A percentile compares a stretch with the other conserved stretches of the same genome.
Evolutionary conservation across 2,888 invertebrate species (phyloP).

Genomic region (Ichneumon xanthorius): DNA sequence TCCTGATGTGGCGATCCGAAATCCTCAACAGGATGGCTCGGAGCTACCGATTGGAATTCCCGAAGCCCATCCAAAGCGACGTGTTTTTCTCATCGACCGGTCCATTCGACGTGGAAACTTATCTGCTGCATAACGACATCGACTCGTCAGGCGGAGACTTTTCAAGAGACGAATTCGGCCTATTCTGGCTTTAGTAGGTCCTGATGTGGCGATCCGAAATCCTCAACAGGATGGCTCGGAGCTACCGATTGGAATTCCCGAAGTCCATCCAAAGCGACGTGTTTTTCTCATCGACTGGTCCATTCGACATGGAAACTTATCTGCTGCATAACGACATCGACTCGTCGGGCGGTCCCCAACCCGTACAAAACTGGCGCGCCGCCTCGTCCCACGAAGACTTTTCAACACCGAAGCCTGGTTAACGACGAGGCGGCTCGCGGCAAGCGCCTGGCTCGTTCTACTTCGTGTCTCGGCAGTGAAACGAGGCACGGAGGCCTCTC

Average conservation of each 20-base stretch:
- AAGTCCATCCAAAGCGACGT: neutral
- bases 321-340: neutral
- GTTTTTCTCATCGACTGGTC: neutral
- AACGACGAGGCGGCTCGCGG: constrained; percentile 26
- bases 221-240: no score
- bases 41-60: no score
- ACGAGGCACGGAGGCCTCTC: constrained; percentile 27
- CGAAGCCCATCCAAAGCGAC: no score
- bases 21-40: no score
- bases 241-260: no score
- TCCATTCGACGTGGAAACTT: no score
- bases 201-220: no score
- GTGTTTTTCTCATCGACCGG: neutral
- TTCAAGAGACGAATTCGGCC: neutral
- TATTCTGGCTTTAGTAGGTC: no score
- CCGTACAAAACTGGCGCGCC: neutral
- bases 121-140: neutral
- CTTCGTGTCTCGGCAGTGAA: constrained; percentile 33
- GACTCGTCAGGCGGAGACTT: constrained; percentile 8
- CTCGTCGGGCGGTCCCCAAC: constrained; percentile 2
- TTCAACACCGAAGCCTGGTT: constrained; percentile 19
- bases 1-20: no score
- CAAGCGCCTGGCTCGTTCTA: constrained; percentile 18
- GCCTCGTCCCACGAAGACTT: constrained; percentile 5
- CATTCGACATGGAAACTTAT: no score